phyloP scores from a whole-genome alignment of 2,888 invertebrate genomes.

The Lymantria dispar region DNA sequence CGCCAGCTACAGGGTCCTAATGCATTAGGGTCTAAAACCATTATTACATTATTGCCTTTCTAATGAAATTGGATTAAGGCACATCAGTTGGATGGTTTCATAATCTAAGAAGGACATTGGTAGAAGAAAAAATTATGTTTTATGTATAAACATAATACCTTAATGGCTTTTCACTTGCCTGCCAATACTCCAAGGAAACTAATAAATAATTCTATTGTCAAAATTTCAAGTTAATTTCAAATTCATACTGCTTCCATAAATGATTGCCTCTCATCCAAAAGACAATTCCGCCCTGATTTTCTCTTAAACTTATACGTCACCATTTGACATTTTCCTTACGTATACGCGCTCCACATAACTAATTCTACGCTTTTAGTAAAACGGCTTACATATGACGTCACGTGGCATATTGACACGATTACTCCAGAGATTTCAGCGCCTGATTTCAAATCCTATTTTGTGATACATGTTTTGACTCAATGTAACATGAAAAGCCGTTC shows the following conservation, averaged over 20 bases:
- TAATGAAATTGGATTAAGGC: too few relatives aligned
- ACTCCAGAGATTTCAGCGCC: slow-evolving; percentile 12
- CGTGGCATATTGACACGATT: slow-evolving; percentile 19
- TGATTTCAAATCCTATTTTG: slow-evolving; percentile 13
- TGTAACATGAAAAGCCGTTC: not conserved
- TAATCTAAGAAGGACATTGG: too few relatives aligned
- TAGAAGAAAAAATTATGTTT: too few relatives aligned
- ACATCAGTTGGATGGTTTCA: too few relatives aligned
- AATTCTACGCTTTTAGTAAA: slow-evolving; percentile 4
- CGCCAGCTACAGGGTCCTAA: too few relatives aligned
- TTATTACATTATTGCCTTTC: too few relatives aligned
- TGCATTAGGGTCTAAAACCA: too few relatives aligned
- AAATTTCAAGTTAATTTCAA: too few relatives aligned
- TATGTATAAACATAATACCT: too few relatives aligned
- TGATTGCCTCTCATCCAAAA: not conserved
- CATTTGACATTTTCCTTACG: not conserved
- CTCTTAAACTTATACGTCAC: not conserved
- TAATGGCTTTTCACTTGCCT: too few relatives aligned
- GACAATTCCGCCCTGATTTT: not conserved
- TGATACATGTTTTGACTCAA: slow-evolving; percentile 19
- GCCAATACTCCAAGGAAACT: too few relatives aligned
- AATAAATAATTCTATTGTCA: too few relatives aligned
- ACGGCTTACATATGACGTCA: slow-evolving; percentile 10
- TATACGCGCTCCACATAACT: not conserved
- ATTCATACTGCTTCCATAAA: not conserved